These are phyloP conservation scores for Nezara viridula DNA, from an alignment of 2,888 invertebrate genomes.

Conservation along the genomic window DNA sequence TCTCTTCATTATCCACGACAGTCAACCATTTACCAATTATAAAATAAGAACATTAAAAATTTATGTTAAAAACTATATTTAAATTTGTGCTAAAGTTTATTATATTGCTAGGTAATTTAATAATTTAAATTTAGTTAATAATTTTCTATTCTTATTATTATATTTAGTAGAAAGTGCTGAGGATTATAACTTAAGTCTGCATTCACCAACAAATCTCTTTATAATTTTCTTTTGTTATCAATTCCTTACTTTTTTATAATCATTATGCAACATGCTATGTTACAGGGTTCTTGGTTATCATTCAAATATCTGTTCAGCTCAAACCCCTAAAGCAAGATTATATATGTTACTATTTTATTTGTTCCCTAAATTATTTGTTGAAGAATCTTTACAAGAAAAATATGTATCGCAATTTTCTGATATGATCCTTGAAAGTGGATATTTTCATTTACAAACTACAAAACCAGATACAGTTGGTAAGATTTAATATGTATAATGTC, in stretches of 20 bases:
- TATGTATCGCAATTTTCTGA: conserved; percentile 64
- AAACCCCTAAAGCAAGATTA: conserved; percentile 66
- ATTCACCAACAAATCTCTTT: too few species aligned
- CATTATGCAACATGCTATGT: conserved; percentile 55
- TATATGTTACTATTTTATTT: conserved; percentile 71
- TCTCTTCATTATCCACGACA: too few species aligned
- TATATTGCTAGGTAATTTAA: too few species aligned
- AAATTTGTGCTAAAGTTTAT: not conserved
- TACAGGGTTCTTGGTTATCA: conserved; percentile 74
- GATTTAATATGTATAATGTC: conserved; percentile 62
- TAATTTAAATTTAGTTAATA: too few species aligned
- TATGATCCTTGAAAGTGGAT: conserved; percentile 72
- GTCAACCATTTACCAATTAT: too few species aligned
- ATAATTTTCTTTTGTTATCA: too few species aligned
- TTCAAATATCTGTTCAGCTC: conserved; percentile 74
- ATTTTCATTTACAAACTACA: conserved; percentile 85
- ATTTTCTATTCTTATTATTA: too few species aligned
- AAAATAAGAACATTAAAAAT: too few species aligned
- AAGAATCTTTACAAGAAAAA: conserved; percentile 68
- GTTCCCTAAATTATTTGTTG: conserved; percentile 74
- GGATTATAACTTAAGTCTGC: too few species aligned
- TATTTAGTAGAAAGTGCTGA: too few species aligned
- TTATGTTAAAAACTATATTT: too few species aligned
- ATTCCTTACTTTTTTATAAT: too few species aligned
- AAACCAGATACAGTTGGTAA: conserved; percentile 90